Conservation (phyloP, 2,113 vertebrate species). For the Galeopterus variegatus region DNA sequence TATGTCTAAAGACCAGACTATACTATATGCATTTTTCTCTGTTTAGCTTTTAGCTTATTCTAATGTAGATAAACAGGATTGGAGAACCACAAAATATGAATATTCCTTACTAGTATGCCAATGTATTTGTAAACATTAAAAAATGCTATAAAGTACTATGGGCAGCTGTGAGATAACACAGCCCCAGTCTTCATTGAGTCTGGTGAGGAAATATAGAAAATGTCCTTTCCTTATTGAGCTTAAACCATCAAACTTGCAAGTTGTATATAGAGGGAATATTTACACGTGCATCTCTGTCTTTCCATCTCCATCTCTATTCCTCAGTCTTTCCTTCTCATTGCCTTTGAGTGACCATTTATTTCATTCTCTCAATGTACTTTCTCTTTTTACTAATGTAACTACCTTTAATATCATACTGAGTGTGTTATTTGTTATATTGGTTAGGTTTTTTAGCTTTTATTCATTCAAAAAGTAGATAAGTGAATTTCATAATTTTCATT, state of each 20-base stretch:
- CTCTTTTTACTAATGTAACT: not conserved
- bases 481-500: not conserved
- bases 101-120: not conserved
- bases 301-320: not conserved
- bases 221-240: not conserved
- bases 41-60: slow-evolving; percentile 2
- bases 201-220: not conserved
- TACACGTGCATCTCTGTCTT: not conserved
- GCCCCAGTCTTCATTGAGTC: not conserved
- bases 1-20: not conserved
- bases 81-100: not conserved
- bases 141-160: not conserved
- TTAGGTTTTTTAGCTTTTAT: slow-evolving; percentile 16
- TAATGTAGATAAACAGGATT: slow-evolving; percentile 9
- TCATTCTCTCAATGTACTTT: not conserved
- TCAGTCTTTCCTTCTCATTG: not conserved
- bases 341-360: not conserved
- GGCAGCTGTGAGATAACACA: not conserved
- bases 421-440: not conserved
- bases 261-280: not conserved
- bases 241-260: not conserved
- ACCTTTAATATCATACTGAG: not conserved
- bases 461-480: slow-evolving; percentile 34
- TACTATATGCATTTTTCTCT: not conserved
- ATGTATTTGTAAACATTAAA: not conserved